phyloP scores from a whole-genome alignment of 2,113 vertebrate species.

The Australoheros scitulus region DNA sequence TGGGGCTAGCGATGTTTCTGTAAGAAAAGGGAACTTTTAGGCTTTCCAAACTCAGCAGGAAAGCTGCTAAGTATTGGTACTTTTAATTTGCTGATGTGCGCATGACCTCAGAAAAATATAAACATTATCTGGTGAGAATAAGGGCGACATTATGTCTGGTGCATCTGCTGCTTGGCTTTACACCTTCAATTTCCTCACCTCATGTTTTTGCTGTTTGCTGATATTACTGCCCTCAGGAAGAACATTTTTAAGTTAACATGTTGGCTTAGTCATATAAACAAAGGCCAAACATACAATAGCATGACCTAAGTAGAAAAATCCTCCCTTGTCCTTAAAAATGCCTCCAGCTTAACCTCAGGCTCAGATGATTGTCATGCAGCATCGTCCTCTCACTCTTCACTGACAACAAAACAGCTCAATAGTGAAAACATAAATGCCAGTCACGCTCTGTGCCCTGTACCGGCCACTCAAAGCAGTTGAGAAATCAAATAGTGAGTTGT shows the following conservation, averaged over 20 bases:
- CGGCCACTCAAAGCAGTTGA: conserved; percentile 1
- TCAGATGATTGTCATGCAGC: not conserved
- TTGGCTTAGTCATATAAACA: not conserved
- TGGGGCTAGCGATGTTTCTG: not conserved
- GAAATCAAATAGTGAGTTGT: conserved; percentile 62
- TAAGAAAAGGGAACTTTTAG: not conserved
- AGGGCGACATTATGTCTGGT: not conserved
- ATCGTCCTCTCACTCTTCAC: not conserved
- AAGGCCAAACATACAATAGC: not conserved
- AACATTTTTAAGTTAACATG: not conserved
- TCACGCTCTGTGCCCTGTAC: conserved; percentile 22
- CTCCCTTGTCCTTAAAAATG: not conserved
- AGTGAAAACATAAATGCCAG: conserved; percentile 26
- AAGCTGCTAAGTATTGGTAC: not conserved
- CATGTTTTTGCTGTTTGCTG: not conserved
- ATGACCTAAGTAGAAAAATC: not conserved
- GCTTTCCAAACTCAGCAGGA: not conserved
- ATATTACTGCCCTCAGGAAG: not conserved
- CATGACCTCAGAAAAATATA: not conserved
- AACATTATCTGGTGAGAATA: not conserved
- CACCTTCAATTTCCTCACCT: not conserved
- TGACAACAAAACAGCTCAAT: not conserved
- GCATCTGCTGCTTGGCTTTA: not conserved
- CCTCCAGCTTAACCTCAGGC: not conserved
- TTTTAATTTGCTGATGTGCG: not conserved